phyloP scores from a whole-genome alignment of 2,113 vertebrate species.

The Microtus montanus region DNA sequence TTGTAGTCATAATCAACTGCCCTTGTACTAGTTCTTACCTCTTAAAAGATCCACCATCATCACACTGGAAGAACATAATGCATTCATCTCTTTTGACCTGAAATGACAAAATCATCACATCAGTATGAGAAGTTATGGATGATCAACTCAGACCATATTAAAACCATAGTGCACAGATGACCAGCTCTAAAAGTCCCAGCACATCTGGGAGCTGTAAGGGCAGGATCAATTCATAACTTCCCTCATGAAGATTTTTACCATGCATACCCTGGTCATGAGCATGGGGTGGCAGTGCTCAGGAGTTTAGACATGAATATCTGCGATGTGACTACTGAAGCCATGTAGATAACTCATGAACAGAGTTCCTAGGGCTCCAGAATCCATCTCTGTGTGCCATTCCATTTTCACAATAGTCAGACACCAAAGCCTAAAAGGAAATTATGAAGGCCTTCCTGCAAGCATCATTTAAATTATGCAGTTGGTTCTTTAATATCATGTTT shows the following conservation, averaged over 20 bases:
- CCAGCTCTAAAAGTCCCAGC: neutral
- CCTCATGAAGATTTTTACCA: neutral
- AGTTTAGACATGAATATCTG: neutral
- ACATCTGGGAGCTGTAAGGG: neutral
- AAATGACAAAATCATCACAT: neutral
- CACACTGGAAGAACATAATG: neutral
- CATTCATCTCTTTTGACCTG: neutral
- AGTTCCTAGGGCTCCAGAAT: neutral
- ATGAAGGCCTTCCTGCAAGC: neutral
- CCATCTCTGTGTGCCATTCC: neutral
- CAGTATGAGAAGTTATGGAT: neutral
- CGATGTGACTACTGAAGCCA: neutral
- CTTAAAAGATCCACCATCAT: neutral
- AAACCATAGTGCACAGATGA: neutral
- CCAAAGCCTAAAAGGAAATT: neutral
- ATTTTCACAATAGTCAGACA: neutral
- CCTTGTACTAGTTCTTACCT: neutral
- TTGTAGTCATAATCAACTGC: neutral
- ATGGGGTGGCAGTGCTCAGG: neutral
- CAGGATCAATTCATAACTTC: neutral
- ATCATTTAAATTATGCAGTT: slow-evolving; percentile 59
- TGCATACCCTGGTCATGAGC: neutral
- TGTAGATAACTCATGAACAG: neutral
- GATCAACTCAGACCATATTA: neutral
- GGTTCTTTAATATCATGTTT: slow-evolving; percentile 56